phyloP scores from a whole-genome alignment of 2,888 invertebrate species.

The Caenorhabditis angaria region DNA sequence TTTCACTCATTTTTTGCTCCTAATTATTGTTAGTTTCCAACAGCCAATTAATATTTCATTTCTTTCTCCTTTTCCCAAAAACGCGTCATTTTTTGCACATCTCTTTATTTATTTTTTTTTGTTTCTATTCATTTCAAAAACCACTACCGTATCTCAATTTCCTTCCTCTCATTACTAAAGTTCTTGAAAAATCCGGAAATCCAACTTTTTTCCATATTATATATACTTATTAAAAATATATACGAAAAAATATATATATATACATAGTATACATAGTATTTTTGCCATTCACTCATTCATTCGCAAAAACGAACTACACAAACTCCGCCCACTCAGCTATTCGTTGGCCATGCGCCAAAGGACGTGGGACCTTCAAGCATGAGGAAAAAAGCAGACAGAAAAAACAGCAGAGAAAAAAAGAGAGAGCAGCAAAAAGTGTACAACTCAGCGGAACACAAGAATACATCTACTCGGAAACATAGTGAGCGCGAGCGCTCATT shows the following conservation, averaged over 20 bases:
- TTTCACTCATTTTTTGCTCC: neutral
- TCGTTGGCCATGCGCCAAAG: neutral
- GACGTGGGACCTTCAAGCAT: neutral
- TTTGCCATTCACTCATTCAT: neutral
- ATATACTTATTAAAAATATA: neutral
- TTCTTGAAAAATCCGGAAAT: neutral
- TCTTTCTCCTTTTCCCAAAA: neutral
- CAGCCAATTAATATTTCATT: neutral
- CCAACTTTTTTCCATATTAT: neutral
- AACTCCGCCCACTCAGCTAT: neutral
- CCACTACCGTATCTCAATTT: neutral
- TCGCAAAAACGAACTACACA: neutral
- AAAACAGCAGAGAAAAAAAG: neutral
- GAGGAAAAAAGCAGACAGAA: neutral
- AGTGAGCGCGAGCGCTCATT: neutral
- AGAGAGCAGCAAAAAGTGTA: neutral
- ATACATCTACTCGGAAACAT: constrained; percentile 1
- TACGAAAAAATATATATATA: neutral
- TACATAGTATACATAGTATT: neutral
- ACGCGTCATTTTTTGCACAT: neutral
- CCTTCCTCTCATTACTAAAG: neutral
- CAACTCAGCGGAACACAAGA: constrained; percentile 4
- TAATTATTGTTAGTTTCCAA: neutral
- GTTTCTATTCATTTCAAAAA: neutral
- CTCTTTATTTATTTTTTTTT: too few relatives aligned